A percentile compares a stretch with the other conserved stretches of the same genome.
phyloP scores from a whole-genome alignment of 2,113 vertebrate species.

The Hemichromis elongatus region DNA sequence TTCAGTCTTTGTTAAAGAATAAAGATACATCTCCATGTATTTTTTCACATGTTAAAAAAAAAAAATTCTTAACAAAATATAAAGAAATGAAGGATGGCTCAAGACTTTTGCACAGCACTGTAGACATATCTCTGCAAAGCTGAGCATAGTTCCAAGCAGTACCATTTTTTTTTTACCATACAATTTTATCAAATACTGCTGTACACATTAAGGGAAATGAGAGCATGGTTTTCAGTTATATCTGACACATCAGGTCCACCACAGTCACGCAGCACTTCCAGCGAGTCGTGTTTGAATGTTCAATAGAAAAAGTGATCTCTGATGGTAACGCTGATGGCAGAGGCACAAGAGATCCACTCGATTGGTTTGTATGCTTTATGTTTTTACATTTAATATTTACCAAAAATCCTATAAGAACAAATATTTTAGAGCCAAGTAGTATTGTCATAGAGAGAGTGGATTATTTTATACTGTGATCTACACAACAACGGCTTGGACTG shows the following conservation, averaged over 20 bases:
- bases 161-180: neutral
- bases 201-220: neutral
- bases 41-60: neutral
- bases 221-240: neutral
- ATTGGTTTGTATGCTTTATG: neutral
- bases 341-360: neutral
- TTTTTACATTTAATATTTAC: neutral
- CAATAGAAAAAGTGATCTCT: neutral
- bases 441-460: neutral
- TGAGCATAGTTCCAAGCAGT: neutral
- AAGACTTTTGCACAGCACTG: neutral
- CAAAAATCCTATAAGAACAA: neutral
- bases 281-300: neutral
- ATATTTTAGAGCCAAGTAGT: neutral
- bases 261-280: neutral
- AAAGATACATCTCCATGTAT: neutral
- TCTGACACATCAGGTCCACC: neutral
- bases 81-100: neutral
- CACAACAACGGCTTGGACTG: neutral
- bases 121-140: neutral
- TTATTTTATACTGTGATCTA: neutral
- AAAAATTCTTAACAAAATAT: fast-evolving
- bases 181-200: neutral
- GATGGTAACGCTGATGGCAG: neutral
- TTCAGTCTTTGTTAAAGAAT: neutral